Conservation (phyloP, 2,113 vertebrate genomes). For the Pteruthius melanotis region DNA sequence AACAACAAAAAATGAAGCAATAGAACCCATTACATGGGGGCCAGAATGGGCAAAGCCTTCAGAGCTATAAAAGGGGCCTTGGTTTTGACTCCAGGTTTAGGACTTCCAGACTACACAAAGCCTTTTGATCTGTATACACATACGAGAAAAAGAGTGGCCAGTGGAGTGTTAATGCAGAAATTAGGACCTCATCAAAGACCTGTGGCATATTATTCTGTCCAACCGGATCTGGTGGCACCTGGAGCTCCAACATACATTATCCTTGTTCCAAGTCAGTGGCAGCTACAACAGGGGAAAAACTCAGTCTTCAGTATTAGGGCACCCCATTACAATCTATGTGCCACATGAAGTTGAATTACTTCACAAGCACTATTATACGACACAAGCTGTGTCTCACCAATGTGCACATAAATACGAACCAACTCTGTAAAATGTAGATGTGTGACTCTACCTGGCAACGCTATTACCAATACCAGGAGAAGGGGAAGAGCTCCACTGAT, state of each 20-base stretch:
- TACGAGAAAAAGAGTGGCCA: neutral
- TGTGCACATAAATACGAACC: neutral
- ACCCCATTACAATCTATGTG: neutral
- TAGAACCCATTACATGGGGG: neutral
- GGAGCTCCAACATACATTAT: neutral
- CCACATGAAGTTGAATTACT: neutral
- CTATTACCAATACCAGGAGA: neutral
- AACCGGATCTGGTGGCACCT: neutral
- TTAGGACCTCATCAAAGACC: neutral
- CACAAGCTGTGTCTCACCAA: neutral
- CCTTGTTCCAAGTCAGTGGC: neutral
- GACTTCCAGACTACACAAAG: neutral
- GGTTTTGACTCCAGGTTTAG: neutral
- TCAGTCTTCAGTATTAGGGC: neutral
- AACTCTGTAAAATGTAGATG: neutral
- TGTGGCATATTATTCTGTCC: neutral
- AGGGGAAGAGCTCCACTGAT: neutral
- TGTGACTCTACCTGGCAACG: neutral
- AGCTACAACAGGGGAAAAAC: neutral
- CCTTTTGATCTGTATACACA: neutral
- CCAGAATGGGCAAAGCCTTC: neutral
- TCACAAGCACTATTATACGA: neutral
- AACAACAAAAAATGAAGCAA: neutral
- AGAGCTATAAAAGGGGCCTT: neutral
- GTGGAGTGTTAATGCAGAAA: neutral